A percentile compares a stretch with the other conserved stretches of the same genome.
Conservation (phyloP, 2,113 vertebrate genomes). For the Sylvia atricapilla region DNA sequence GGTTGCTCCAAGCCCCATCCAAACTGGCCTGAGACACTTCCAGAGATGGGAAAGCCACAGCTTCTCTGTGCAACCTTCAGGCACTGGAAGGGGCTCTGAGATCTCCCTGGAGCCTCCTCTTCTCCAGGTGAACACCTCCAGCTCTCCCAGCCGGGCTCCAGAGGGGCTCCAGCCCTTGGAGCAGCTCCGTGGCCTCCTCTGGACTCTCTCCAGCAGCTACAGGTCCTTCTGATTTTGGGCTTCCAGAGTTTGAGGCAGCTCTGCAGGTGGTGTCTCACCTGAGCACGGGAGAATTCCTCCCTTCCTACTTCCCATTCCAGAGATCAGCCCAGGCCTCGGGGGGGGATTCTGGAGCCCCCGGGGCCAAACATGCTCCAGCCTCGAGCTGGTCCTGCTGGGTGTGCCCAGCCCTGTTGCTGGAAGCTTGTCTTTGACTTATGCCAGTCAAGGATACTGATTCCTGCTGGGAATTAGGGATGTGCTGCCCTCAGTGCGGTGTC, state of each 20-base stretch:
- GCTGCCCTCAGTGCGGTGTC: fast-evolving
- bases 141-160: neutral
- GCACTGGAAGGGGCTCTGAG: neutral
- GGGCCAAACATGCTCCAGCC: fast-evolving
- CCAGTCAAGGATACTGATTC: neutral
- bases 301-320: fast-evolving
- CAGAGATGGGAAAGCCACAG: neutral
- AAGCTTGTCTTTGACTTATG: neutral
- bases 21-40: neutral
- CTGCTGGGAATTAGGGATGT: neutral
- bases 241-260: neutral
- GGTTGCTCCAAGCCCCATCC: fast-evolving
- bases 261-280: neutral
- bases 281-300: neutral
- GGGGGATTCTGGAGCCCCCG: neutral
- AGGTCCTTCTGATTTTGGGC: fast-evolving
- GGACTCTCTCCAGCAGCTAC: neutral
- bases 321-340: neutral
- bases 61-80: neutral
- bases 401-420: neutral
- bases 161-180: neutral
- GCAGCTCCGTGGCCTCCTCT: fast-evolving
- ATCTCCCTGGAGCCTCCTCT: neutral
- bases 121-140: neutral
- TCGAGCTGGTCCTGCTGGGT: fast-evolving